phyloP scores from a whole-genome alignment of 2,113 vertebrate genomes.

The Coracopsis vasa region DNA sequence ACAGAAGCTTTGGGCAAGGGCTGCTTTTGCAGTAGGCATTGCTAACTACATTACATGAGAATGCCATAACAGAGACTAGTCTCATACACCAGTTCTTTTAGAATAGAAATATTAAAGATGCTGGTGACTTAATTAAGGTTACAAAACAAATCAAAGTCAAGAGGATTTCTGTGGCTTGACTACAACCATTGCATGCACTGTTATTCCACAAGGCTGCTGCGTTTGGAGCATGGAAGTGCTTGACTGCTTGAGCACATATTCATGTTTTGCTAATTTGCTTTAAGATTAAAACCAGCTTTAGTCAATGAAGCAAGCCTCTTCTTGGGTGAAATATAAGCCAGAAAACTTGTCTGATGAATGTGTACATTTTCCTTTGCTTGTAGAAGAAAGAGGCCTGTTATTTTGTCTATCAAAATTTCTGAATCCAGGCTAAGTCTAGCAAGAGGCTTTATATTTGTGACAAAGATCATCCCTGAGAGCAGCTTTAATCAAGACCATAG shows the following conservation, averaged over 20 bases:
- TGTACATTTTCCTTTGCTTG: background rate
- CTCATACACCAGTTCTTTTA: background rate
- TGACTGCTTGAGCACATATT: background rate
- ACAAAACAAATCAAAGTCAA: background rate
- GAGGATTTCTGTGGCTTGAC: background rate
- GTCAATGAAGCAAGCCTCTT: background rate
- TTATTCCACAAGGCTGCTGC: background rate
- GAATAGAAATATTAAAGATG: background rate
- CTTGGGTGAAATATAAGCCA: background rate
- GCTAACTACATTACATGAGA: background rate
- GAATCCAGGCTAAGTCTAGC: background rate
- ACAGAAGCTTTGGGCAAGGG: background rate
- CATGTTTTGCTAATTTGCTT: background rate
- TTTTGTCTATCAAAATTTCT: background rate
- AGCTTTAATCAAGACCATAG: background rate
- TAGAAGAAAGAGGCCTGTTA: background rate
- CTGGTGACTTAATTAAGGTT: background rate
- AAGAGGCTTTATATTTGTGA: background rate
- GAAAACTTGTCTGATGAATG: background rate
- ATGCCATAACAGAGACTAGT: background rate
- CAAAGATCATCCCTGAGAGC: background rate
- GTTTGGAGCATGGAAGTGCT: background rate
- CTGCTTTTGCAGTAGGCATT: background rate
- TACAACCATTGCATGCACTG: background rate
- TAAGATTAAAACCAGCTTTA: background rate